These are phyloP conservation scores for Ursus arctos DNA, from an alignment of 2,113 vertebrate species.

Conservation along the genomic window DNA sequence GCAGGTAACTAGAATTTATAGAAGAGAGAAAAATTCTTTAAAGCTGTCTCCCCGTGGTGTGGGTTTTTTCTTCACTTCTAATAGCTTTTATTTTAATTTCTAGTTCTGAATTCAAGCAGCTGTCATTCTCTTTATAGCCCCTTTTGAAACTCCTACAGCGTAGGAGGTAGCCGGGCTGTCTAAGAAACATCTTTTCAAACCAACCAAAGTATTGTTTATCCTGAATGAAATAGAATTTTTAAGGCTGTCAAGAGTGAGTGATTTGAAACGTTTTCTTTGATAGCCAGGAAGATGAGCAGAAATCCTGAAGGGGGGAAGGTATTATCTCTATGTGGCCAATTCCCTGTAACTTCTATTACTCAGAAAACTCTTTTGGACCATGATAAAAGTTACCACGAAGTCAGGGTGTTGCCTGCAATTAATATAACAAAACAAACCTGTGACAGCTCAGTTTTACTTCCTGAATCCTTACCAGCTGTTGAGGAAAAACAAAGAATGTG, in stretches of 20 bases:
- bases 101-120: constrained; percentile 79
- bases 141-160: constrained; percentile 78
- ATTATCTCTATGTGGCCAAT: background rate
- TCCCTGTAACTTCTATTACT: background rate
- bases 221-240: constrained; percentile 79
- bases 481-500: background rate
- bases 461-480: background rate
- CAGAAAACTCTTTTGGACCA: background rate
- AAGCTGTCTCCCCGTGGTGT: constrained; percentile 73
- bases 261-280: constrained; percentile 65
- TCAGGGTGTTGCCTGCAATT: background rate
- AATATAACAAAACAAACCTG: background rate
- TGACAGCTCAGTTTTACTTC: background rate
- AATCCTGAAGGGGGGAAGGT: constrained; percentile 35
- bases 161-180: constrained; percentile 83
- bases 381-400: background rate
- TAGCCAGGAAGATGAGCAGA: constrained; percentile 52
- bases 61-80: constrained; percentile 66
- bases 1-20: constrained; percentile 81
- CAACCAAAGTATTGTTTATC: constrained; percentile 81
- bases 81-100: constrained; percentile 85
- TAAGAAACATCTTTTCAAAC: constrained; percentile 84
- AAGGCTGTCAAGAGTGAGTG: constrained; percentile 80
- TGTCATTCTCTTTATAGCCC: constrained; percentile 82
- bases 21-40: constrained; percentile 75